A percentile compares a stretch with the other conserved stretches of the same genome.
Evolutionary conservation across 1,140 invertebrate genomes (phyloP).

Genomic region (Pteromalus puparum): DNA sequence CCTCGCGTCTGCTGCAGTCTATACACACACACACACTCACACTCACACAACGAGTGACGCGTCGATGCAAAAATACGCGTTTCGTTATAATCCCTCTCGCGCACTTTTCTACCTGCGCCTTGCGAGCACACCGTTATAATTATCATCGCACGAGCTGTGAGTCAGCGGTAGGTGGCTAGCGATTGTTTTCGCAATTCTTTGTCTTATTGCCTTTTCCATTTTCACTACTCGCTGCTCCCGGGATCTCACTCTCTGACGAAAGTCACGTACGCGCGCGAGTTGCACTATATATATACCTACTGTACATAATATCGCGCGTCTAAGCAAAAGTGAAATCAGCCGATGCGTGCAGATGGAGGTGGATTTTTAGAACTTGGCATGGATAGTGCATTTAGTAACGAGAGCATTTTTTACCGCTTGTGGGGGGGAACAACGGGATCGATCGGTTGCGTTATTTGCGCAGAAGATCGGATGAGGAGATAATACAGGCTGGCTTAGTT

Average conservation of each 20-base stretch:
- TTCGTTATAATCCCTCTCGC: neutral
- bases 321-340: no score
- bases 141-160: slow-evolving; percentile 36
- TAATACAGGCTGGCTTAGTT: neutral
- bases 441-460: no score
- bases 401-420: no score
- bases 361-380: no score
- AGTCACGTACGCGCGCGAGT: slow-evolving; percentile 7
- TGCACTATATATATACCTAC: neutral
- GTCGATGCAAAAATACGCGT: neutral
- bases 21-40: neutral
- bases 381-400: no score
- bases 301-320: no score
- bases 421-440: no score
- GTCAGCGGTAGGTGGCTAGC: slow-evolving; percentile 17
- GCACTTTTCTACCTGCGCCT: neutral
- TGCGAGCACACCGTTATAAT: slow-evolving; percentile 19
- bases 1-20: neutral
- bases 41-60: neutral
- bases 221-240: slow-evolving; percentile 35
- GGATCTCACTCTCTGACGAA: neutral
- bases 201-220: slow-evolving; percentile 53
- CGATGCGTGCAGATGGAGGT: no score
- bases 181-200: slow-evolving; percentile 55
- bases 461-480: no score